These are phyloP conservation scores for Patella vulgata DNA, from an alignment of 1,140 invertebrate species.

Conservation along the genomic window DNA sequence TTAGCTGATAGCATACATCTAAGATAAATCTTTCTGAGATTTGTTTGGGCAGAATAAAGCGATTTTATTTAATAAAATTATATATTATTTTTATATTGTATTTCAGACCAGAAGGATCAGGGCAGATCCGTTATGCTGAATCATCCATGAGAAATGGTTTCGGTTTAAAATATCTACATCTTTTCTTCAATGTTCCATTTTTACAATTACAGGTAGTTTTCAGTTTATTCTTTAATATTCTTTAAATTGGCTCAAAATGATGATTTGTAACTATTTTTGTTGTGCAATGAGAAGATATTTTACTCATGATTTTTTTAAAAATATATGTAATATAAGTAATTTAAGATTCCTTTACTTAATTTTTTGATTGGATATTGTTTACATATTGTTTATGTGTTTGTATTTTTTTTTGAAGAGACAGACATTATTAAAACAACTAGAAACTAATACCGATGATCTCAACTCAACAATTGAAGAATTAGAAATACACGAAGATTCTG, in stretches of 20 bases:
- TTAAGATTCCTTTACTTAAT: background rate
- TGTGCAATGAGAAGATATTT: background rate
- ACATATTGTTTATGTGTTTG: background rate
- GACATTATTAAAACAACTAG: conserved; percentile 86
- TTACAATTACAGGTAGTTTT: conserved; percentile 81
- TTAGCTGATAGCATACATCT: too few species aligned
- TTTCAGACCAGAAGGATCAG: conserved; percentile 68
- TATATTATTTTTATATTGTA: background rate
- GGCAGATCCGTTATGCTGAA: conserved; percentile 87
- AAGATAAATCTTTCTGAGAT: too few species aligned
- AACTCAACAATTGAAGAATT: conserved; percentile 85
- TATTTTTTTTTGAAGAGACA: conserved; percentile 71
- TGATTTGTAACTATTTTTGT: background rate
- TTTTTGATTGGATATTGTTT: background rate
- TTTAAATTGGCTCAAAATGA: background rate
- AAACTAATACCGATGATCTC: conserved; percentile 88
- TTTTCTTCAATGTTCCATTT: conserved; percentile 97
- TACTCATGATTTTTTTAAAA: conserved; percentile 1
- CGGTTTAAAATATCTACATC: conserved; percentile 92
- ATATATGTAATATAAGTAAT: too few species aligned
- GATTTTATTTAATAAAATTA: background rate
- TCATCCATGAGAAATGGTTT: conserved; percentile 97
- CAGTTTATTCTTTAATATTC: background rate
- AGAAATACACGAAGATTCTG: conserved; percentile 79
- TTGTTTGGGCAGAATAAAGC: background rate